Evolutionary conservation across 2,113 vertebrate species (phyloP).

Genomic region (human (Homo sapiens)): DNA sequence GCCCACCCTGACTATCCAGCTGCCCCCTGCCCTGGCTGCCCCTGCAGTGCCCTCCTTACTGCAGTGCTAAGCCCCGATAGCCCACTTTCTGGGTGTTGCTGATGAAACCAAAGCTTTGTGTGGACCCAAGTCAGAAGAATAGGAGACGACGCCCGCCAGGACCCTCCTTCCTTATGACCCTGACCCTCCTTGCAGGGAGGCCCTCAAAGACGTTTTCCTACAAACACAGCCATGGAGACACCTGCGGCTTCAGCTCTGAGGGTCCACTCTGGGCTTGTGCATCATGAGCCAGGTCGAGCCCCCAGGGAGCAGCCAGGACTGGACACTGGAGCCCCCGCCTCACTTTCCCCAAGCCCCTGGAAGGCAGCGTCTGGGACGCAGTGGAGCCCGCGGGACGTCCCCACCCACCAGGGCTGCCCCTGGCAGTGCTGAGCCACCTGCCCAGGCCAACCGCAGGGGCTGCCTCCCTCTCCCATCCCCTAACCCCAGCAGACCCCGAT

Average conservation of each 20-base stretch:
- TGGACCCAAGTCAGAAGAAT: background rate
- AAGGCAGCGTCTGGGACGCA: background rate
- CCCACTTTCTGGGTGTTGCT: rapidly evolving
- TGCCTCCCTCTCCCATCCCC: too few species aligned
- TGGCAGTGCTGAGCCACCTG: background rate
- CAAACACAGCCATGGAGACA: rapidly evolving
- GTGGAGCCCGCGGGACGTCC: rapidly evolving
- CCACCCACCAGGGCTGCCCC: background rate
- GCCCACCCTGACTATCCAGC: too few species aligned
- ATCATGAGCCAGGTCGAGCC: background rate
- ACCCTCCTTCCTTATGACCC: background rate
- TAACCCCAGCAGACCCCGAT: background rate
- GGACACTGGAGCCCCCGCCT: rapidly evolving
- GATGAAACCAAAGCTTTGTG: background rate
- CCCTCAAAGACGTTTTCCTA: background rate
- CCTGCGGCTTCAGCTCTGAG: rapidly evolving
- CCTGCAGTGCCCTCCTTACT: rapidly evolving
- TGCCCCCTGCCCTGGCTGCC: background rate
- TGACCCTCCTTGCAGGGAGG: rapidly evolving
- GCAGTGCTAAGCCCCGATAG: background rate
- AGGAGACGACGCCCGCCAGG: rapidly evolving
- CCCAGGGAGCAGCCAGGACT: rapidly evolving
- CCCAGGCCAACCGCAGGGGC: background rate
- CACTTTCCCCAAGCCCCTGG: background rate
- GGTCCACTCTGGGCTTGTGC: background rate